These are phyloP conservation scores for Pao palembangensis DNA, from an alignment of 2,113 vertebrate genomes.

Conservation along the genomic window DNA sequence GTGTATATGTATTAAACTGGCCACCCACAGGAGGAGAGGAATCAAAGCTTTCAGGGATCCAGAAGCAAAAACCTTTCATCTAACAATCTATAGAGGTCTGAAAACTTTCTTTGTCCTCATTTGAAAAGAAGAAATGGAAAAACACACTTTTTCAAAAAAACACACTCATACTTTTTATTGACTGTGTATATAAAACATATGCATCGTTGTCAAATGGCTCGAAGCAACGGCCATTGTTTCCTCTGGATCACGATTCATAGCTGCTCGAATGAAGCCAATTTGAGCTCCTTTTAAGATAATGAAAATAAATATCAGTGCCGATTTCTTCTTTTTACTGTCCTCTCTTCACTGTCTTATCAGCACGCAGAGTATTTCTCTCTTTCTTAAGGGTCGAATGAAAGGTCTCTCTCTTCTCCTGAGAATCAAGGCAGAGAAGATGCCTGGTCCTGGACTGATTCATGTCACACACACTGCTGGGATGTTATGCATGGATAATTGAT, in stretches of 20 bases:
- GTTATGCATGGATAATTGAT: slow-evolving; percentile 83
- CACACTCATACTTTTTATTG: too few species aligned
- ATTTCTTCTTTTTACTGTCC: slow-evolving; percentile 53
- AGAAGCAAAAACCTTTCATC: too few species aligned
- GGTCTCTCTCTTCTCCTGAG: slow-evolving; percentile 56
- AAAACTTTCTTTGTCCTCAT: too few species aligned
- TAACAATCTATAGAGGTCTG: too few species aligned
- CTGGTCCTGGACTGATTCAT: slow-evolving; percentile 71
- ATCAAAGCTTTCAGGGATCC: too few species aligned
- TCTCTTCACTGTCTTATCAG: slow-evolving; percentile 55
- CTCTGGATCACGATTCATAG: slow-evolving; percentile 57
- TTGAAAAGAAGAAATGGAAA: too few species aligned
- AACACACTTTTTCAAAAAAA: too few species aligned
- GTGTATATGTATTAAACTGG: slow-evolving; percentile 2
- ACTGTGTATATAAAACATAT: too few species aligned
- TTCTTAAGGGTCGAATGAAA: slow-evolving; percentile 54
- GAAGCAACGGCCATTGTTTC: slow-evolving; percentile 49
- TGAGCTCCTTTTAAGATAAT: slow-evolving; percentile 67
- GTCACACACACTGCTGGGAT: slow-evolving; percentile 72
- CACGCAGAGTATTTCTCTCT: slow-evolving; percentile 49
- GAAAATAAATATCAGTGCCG: slow-evolving; percentile 66
- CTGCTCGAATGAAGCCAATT: slow-evolving; percentile 59
- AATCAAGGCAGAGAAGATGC: slow-evolving; percentile 62
- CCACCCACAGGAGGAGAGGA: background rate
- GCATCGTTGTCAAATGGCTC: background rate